These are phyloP conservation scores for Agonopterix heracliana DNA, from an alignment of 2,888 invertebrate species.

Conservation along the genomic window DNA sequence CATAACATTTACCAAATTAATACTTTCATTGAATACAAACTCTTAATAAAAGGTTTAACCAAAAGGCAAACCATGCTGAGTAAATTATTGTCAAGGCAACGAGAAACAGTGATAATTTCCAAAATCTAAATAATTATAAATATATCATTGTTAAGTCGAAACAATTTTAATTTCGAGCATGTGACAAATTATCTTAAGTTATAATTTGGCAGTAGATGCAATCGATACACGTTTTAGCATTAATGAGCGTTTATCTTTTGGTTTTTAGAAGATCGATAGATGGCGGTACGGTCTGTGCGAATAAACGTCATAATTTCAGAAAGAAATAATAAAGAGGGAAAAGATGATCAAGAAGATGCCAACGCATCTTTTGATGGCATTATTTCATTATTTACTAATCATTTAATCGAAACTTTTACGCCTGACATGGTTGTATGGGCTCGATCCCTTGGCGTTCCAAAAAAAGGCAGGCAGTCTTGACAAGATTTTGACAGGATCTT, in stretches of 20 bases:
- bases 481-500: no score
- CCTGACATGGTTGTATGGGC: no score
- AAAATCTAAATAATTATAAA: background rate
- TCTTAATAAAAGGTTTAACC: constrained; percentile 17
- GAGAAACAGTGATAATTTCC: constrained; percentile 17
- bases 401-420: no score
- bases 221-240: constrained; percentile 1
- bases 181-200: constrained; percentile 12
- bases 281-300: no score
- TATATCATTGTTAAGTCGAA: constrained; percentile 2
- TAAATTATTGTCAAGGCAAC: constrained; percentile 43
- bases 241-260: background rate
- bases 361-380: no score
- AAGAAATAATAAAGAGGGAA: background rate
- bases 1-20: constrained; percentile 37
- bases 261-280: background rate
- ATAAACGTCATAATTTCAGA: no score
- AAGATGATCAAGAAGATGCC: no score
- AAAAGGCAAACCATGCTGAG: constrained; percentile 21
- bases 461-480: no score
- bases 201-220: constrained; percentile 15
- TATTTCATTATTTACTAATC: no score
- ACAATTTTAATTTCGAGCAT: constrained; percentile 11
- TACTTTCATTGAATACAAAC: constrained; percentile 64
- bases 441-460: no score